Evolutionary conservation across 1,140 invertebrate species (phyloP).

Genomic region (Monomorium pharaonis): DNA sequence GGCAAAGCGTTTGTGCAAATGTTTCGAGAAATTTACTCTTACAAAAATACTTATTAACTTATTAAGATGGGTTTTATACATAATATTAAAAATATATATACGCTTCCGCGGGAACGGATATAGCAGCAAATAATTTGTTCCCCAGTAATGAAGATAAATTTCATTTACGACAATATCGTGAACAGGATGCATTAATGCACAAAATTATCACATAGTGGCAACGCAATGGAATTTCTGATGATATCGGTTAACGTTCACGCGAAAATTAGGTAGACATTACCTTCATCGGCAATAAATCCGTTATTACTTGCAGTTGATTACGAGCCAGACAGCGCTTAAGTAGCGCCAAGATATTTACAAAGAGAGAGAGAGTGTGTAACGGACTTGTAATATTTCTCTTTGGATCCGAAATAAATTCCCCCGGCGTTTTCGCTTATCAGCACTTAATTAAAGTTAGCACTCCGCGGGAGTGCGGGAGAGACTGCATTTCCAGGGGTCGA

Average conservation of each 20-base stretch:
- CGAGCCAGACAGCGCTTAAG: background rate
- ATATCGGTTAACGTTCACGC: conserved; percentile 7
- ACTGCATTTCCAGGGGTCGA: conserved; percentile 36
- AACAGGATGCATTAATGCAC: background rate
- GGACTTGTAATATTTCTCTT: conserved; percentile 34
- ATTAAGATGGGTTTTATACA: background rate
- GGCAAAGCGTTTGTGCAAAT: background rate
- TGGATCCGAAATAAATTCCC: conserved; percentile 46
- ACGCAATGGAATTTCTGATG: background rate
- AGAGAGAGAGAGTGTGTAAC: no score
- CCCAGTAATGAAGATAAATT: background rate
- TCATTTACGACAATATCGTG: background rate
- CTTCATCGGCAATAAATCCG: conserved; percentile 18
- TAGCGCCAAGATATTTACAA: conserved; percentile 5
- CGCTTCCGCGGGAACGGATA: background rate
- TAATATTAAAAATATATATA: background rate
- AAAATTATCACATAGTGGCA: conserved; percentile 3
- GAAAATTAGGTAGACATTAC: conserved; percentile 13
- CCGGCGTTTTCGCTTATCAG: conserved; percentile 34
- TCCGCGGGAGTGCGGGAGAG: conserved; percentile 2
- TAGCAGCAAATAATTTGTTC: background rate
- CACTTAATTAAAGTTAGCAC: conserved; percentile 55
- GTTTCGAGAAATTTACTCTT: background rate
- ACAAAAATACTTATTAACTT: background rate
- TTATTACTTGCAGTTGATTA: conserved; percentile 39